Percentiles rank a stretch among this genome's conserved stretches.
phyloP scores from a whole-genome alignment of 2,113 vertebrate genomes.

The Sylvicapra grimmia region DNA sequence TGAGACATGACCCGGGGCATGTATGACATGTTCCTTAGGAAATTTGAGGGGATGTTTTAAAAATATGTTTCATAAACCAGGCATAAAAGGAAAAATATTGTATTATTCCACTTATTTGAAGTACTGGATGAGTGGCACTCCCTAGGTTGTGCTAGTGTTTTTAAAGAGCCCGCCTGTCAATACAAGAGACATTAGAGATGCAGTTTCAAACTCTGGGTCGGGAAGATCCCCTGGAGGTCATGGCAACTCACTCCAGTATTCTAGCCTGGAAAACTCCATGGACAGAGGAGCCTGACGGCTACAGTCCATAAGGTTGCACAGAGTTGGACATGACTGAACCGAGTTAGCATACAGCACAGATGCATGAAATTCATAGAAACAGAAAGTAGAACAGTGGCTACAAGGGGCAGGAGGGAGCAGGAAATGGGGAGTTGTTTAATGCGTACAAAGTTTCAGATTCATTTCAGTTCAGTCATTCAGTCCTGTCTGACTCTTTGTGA shows the following conservation, averaged over 20 bases:
- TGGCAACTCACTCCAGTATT: background rate
- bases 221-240: background rate
- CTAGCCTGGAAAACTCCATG: background rate
- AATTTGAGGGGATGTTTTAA: background rate
- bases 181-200: background rate
- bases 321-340: background rate
- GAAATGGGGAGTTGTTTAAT: background rate
- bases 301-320: background rate
- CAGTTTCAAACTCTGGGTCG: rapidly evolving
- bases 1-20: background rate
- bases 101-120: background rate
- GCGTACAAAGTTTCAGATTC: background rate
- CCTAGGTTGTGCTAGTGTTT: background rate
- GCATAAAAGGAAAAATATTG: background rate
- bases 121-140: background rate
- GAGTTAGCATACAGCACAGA: background rate
- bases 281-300: background rate
- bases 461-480: background rate
- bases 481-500: background rate
- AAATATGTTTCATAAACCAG: background rate
- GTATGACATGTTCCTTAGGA: background rate
- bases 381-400: background rate
- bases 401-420: background rate
- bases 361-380: background rate
- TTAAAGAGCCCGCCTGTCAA: background rate